phyloP scores from a whole-genome alignment of 2,888 invertebrate genomes.

The Phortica okadai region DNA sequence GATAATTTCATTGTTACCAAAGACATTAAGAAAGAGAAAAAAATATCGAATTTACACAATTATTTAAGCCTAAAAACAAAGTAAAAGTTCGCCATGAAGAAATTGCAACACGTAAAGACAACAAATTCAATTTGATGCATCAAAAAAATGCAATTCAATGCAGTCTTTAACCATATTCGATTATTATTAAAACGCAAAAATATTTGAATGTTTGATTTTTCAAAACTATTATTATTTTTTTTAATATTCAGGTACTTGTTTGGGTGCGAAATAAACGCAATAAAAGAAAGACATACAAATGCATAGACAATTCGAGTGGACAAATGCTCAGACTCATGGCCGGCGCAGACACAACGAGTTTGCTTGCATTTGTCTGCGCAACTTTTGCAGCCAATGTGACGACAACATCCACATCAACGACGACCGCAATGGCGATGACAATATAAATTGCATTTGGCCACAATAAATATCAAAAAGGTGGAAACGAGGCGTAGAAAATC shows the following conservation, averaged over 20 bases:
- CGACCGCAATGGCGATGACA: background rate
- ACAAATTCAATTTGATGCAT: constrained; percentile 21
- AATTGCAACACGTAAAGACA: constrained; percentile 19
- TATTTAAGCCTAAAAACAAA: background rate
- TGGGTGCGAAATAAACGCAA: background rate
- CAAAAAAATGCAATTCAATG: constrained; percentile 1
- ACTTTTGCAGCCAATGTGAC: constrained; percentile 18
- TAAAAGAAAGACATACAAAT: background rate
- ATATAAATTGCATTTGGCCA: background rate
- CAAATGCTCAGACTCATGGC: background rate
- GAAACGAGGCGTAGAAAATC: constrained; percentile 1
- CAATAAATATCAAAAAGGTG: constrained; percentile 8
- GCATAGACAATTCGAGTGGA: background rate
- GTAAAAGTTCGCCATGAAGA: background rate
- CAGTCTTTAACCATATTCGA: constrained; percentile 23
- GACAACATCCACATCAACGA: background rate
- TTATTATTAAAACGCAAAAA: constrained; percentile 26
- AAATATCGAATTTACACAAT: background rate
- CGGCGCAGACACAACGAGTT: background rate
- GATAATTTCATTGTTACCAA: too few species aligned
- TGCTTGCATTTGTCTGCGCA: background rate
- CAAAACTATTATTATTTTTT: background rate
- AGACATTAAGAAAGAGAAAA: background rate
- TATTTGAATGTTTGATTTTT: constrained; percentile 24
- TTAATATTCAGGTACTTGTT: background rate